Percentiles rank a stretch among this genome's conserved stretches.
These are phyloP conservation scores for Microchirus variegatus DNA, from an alignment of 2,797 vertebrate species.

Conservation along the genomic window DNA sequence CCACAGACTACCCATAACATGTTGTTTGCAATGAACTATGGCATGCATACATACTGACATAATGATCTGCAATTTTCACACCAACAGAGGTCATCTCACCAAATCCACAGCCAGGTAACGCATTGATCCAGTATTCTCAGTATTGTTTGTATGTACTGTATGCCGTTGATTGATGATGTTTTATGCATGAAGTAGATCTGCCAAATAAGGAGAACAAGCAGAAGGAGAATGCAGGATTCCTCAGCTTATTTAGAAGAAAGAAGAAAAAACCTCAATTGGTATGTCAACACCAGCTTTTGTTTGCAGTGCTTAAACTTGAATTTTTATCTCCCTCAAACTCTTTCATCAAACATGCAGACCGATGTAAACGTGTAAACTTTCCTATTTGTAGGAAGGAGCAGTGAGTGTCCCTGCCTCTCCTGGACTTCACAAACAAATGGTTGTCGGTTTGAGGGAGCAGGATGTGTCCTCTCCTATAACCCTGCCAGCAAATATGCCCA, in stretches of 20 bases:
- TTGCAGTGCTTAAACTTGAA: not conserved
- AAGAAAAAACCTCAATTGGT: constrained; percentile 76
- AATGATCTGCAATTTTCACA: constrained; percentile 15
- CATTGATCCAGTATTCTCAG: not conserved
- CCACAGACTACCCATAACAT: not conserved
- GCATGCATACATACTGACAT: not conserved
- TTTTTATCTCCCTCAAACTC: too few relatives aligned
- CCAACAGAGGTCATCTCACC: constrained; percentile 32
- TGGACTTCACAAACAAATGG: constrained; percentile 71
- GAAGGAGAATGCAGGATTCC: constrained; percentile 87
- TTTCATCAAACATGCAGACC: too few relatives aligned
- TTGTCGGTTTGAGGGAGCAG: constrained; percentile 46
- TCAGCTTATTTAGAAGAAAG: constrained; percentile 89
- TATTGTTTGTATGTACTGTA: not conserved
- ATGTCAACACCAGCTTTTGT: not conserved
- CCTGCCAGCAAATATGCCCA: constrained; percentile 77
- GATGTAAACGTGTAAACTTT: not conserved
- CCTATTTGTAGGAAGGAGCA: constrained; percentile 70
- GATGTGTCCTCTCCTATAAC: constrained; percentile 72
- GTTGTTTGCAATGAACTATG: not conserved
- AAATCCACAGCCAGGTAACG: constrained; percentile 48
- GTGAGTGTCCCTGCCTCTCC: constrained; percentile 83
- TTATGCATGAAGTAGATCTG: constrained; percentile 16
- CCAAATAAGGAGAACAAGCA: constrained; percentile 74
- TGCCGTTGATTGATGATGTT: not conserved